Conservation (phyloP, 2,797 vertebrate genomes). For the Sebastes iracundus region DNA sequence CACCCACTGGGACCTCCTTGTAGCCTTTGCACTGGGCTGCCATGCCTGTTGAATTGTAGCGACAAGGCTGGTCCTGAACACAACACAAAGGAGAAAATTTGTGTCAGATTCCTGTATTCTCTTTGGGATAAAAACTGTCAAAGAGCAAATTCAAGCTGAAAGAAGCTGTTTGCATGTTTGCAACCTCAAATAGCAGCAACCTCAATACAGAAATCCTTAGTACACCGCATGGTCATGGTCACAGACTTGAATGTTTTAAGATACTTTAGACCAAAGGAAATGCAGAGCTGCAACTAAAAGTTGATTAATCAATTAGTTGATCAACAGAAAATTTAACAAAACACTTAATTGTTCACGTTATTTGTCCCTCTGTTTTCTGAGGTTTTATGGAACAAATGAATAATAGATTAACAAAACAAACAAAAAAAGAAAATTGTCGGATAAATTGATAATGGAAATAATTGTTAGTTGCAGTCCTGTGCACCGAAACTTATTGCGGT, state of each 20-base stretch:
- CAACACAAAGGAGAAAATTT: background rate
- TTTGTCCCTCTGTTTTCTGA: background rate
- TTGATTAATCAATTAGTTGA: background rate
- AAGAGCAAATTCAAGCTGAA: background rate
- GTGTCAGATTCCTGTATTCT: background rate
- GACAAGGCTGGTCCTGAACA: constrained; percentile 88
- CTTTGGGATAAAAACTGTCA: background rate
- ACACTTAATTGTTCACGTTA: background rate
- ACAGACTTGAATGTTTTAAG: background rate
- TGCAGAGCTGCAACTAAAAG: background rate
- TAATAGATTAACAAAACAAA: background rate
- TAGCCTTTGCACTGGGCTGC: constrained; percentile 88
- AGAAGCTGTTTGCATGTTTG: background rate
- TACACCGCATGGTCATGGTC: background rate
- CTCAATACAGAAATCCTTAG: too few relatives aligned
- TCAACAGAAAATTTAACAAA: too few relatives aligned
- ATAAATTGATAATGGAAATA: background rate
- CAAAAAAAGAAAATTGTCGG: background rate
- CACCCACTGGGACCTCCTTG: constrained; percentile 85
- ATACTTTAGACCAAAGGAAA: background rate
- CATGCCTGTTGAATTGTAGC: constrained; percentile 86
- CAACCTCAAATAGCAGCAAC: accelerated
- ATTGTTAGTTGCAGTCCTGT: background rate
- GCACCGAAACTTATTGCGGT: background rate
- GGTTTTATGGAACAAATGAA: background rate